Evolutionary conservation across 2,888 invertebrate species (phyloP).

Genomic region (Synergus umbraculus): DNA sequence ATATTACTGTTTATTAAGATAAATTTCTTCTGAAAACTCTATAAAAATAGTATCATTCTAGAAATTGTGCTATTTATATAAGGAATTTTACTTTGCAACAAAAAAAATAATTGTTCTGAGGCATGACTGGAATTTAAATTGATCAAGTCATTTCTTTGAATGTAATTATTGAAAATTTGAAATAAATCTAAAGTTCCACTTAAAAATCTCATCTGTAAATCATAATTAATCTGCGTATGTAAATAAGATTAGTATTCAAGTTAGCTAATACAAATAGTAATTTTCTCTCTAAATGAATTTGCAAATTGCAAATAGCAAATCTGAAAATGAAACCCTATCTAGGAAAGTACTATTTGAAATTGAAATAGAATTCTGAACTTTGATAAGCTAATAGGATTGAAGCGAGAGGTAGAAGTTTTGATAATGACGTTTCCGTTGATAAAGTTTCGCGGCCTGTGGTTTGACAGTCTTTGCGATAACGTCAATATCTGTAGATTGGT

Average conservation of each 20-base stretch:
- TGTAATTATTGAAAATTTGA: neutral
- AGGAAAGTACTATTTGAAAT: neutral
- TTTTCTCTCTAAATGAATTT: neutral
- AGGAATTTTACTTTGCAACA: no score
- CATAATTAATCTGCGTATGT: neutral
- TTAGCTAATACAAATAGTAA: neutral
- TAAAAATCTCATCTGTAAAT: neutral
- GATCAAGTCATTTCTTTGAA: no score
- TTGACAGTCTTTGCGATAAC: slow-evolving; percentile 2
- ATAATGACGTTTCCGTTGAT: slow-evolving; percentile 20
- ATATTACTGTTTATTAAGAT: neutral
- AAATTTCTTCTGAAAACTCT: no score
- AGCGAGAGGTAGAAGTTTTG: slow-evolving; percentile 2
- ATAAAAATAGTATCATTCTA: no score
- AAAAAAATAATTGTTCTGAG: no score
- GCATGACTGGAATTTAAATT: no score
- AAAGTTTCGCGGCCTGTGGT: slow-evolving; percentile 23
- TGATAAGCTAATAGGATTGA: slow-evolving; percentile 38
- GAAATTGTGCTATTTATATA: no score
- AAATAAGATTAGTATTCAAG: neutral
- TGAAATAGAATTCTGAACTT: slow-evolving; percentile 12
- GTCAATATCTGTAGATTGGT: neutral
- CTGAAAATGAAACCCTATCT: slow-evolving; percentile 10
- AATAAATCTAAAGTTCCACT: neutral
- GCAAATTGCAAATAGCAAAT: neutral